A percentile compares a stretch with the other conserved stretches of the same genome.
Evolutionary conservation across 2,113 vertebrate species (phyloP).

Genomic region (Otis tarda): DNA sequence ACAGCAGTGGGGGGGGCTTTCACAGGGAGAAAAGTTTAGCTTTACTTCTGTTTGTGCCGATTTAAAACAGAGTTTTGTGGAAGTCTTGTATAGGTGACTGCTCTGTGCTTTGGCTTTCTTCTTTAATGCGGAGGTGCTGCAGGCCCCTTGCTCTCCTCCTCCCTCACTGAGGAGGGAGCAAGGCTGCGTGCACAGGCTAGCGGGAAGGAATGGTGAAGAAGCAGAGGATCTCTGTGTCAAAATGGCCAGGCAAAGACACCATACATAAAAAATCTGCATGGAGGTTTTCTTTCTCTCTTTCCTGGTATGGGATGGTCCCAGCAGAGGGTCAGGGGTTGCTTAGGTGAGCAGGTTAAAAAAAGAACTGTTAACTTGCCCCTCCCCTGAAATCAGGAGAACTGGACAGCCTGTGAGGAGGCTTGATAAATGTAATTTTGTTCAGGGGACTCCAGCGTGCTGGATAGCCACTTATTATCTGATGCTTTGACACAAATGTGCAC

Average conservation of each 20-base stretch:
- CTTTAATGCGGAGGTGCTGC: background rate
- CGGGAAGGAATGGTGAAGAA: background rate
- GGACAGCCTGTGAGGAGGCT: background rate
- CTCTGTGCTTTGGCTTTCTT: background rate
- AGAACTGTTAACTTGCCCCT: background rate
- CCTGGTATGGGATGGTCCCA: background rate
- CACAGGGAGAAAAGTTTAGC: background rate
- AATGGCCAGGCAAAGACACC: background rate
- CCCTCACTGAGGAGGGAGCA: background rate
- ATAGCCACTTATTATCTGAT: background rate
- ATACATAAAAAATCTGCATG: fast-evolving
- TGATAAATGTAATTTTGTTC: background rate
- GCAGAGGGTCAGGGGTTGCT: background rate
- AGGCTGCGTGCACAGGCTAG: background rate
- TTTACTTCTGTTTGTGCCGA: background rate
- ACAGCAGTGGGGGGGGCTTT: background rate
- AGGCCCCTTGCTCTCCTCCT: background rate
- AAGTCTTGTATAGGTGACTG: background rate
- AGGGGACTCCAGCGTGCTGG: background rate
- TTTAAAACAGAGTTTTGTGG: background rate
- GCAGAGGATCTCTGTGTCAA: background rate
- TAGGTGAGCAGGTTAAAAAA: background rate
- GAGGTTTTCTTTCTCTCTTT: background rate
- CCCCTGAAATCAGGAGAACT: background rate
- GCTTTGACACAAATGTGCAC: background rate